Evolutionary conservation across 1,140 invertebrate genomes (phyloP), one percentile per base, ranked within the genome.

Genomic region (Epicauta chinensis): DNA sequence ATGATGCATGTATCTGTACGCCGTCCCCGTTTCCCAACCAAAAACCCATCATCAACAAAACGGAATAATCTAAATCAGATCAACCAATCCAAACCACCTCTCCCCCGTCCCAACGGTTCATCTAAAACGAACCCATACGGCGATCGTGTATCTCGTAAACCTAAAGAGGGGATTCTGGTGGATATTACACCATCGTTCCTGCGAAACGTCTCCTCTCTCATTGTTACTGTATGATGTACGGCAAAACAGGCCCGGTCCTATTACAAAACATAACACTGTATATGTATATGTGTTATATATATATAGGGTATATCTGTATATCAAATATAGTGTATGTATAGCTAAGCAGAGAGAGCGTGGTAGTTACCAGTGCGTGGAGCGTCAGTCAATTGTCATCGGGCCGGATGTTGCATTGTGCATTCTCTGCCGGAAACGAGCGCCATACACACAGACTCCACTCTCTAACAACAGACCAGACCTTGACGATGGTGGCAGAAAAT

Each of bases 361-460:
- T 50, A 56, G 57, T 51, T 59, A 56, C 55, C 61, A 48, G 61
- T 61, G 63, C 61, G 60, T 61, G 55, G 61, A 63, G 62, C 65
- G 67, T 69, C 64, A 65, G 64, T 68, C 62, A 67, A 67, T 67
- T 68, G 66, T 66, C 60, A 60, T 53, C 54, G 55, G 47, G 44
- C 63, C 67, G 68, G 67, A 70, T 64, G 65, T 64, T 58, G 64
- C 66, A 68, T 69, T 69, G 67, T 70, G 65, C 67, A 63, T 50
- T 60, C 62, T 49, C 58, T 59, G 53, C 68, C 68, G 68, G 68
- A 70, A 69, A 67, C 67, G 63, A 62, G 64, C 61, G 62, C 58
- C 62, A 58, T 61, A 58, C 59, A 61, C 43, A 53, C 58, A 52
- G 58, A 23, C 23, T 23, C 23, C 23, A 5, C 23, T 23, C 23